Percentiles rank a stretch among this genome's conserved stretches.
Conservation (phyloP, 1,140 invertebrate genomes). For the Lysiphlebus fabarum region DNA sequence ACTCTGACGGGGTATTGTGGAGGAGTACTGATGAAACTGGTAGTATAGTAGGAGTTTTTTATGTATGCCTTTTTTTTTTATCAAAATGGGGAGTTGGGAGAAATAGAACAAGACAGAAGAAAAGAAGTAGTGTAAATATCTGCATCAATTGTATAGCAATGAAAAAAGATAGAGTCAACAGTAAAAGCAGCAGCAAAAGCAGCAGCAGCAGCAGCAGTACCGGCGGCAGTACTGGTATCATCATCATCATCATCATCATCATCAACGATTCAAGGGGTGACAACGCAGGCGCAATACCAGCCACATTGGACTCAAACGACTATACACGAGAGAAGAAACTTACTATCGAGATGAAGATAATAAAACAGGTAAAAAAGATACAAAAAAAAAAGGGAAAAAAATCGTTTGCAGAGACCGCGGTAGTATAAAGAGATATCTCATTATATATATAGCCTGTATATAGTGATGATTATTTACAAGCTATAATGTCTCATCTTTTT, state of each 20-base stretch:
- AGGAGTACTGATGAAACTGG: background rate
- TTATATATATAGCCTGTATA: too few relatives aligned
- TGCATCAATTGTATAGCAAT: background rate
- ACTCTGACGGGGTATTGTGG: conserved; percentile 15
- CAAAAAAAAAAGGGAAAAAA: background rate
- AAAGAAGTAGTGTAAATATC: background rate
- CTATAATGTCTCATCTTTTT: too few relatives aligned
- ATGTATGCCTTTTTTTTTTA: too few relatives aligned
- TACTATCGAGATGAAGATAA: background rate
- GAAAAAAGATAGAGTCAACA: background rate
- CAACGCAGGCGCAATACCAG: conserved; percentile 21
- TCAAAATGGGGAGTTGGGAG: background rate
- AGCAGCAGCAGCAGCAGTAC: conserved; percentile 5
- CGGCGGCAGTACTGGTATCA: background rate
- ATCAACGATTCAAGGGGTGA: conserved; percentile 16
- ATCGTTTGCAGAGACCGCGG: too few relatives aligned
- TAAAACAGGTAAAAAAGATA: conserved; percentile 3
- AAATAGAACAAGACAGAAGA: background rate
- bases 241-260: too few relatives aligned
- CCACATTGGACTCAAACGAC: background rate
- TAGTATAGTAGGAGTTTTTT: too few relatives aligned
- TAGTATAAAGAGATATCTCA: too few relatives aligned
- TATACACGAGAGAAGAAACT: background rate
- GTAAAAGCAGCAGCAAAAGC: conserved; percentile 5
- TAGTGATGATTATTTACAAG: too few relatives aligned